phyloP scores from a whole-genome alignment of 2,113 vertebrate genomes.

The Pluvialis apricaria region DNA sequence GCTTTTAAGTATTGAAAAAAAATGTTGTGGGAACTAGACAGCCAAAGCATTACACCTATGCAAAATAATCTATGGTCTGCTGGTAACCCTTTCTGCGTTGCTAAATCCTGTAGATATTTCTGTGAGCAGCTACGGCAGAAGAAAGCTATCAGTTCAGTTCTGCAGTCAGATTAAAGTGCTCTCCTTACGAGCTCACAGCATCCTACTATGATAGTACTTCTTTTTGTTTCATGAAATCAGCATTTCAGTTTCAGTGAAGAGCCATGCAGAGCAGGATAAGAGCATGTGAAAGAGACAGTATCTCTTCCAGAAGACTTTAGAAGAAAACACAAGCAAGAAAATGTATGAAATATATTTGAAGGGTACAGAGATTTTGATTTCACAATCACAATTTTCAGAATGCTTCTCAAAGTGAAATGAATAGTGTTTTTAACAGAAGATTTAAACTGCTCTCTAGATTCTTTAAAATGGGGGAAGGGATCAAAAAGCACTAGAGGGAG shows the following conservation, averaged over 20 bases:
- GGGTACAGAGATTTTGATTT: background rate
- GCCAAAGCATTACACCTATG: background rate
- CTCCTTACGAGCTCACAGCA: background rate
- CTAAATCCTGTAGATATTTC: background rate
- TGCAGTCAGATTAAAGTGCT: background rate
- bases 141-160: background rate
- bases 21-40: background rate
- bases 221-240: background rate
- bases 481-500: constrained; percentile 73
- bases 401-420: background rate
- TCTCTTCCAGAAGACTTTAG: background rate
- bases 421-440: background rate
- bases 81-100: background rate
- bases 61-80: background rate
- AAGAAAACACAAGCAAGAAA: background rate
- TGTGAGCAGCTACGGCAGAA: background rate
- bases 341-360: background rate
- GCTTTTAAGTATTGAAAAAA: background rate
- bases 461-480: background rate
- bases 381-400: background rate
- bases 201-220: background rate
- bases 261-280: background rate
- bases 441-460: background rate
- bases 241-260: background rate
- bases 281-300: background rate